Evolutionary conservation across 2,797 vertebrate species (phyloP).

Genomic region (Rhinatrema bivittatum): DNA sequence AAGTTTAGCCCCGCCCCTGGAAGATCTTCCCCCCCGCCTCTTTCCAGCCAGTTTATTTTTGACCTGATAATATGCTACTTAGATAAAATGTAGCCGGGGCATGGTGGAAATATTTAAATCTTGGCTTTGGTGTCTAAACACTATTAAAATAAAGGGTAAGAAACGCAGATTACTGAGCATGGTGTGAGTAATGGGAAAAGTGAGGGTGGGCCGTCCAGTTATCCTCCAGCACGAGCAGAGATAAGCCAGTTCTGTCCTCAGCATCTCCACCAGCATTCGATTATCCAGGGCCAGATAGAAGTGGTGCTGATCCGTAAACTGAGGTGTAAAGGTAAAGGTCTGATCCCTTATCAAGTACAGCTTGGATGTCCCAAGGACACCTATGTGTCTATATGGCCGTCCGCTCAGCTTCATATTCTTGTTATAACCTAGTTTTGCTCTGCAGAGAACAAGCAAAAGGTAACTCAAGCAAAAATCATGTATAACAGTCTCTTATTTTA

Average conservation of each 20-base stretch:
- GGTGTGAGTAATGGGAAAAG: slow-evolving; percentile 84
- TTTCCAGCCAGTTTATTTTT: too few relatives aligned
- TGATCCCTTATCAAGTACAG: slow-evolving; percentile 88
- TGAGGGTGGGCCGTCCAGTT: slow-evolving; percentile 89
- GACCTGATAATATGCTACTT: too few relatives aligned
- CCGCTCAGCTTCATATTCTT: slow-evolving; percentile 86
- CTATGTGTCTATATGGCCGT: slow-evolving; percentile 88
- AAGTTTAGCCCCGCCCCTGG: too few relatives aligned
- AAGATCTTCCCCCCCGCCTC: too few relatives aligned
- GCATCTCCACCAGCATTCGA: slow-evolving; percentile 97
- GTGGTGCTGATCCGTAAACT: slow-evolving; percentile 96
- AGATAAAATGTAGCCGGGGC: too few relatives aligned
- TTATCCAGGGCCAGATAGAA: slow-evolving; percentile 97
- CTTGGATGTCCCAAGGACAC: slow-evolving; percentile 93
- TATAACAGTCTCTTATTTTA: too few relatives aligned
- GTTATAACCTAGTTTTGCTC: slow-evolving; percentile 85
- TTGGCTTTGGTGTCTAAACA: too few relatives aligned
- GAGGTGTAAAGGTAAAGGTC: slow-evolving; percentile 88
- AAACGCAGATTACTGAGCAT: slow-evolving; percentile 89
- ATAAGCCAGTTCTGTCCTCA: slow-evolving; percentile 87
- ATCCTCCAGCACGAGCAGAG: slow-evolving; percentile 94
- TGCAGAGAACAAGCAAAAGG: too few relatives aligned
- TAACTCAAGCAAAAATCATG: too few relatives aligned
- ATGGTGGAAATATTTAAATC: too few relatives aligned
- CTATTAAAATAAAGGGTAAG: too few relatives aligned